Evolutionary conservation across 2,888 invertebrate species (phyloP).

Genomic region (Pteria penguin): DNA sequence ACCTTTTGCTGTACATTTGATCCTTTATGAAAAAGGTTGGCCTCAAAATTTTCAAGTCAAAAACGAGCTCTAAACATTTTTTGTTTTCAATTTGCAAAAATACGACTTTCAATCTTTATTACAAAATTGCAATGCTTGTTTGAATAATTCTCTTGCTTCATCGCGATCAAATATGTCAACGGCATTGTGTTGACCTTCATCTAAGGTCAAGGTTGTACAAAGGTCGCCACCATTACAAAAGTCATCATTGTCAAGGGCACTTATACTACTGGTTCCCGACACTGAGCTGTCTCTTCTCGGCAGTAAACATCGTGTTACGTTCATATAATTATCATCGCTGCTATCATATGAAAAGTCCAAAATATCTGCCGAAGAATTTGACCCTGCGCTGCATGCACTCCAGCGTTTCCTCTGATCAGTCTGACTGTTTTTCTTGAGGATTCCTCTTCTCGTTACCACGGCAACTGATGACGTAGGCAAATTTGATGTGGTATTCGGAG

Average conservation of each 20-base stretch:
- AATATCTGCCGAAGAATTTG: slow-evolving; percentile 77
- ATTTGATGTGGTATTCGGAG: not conserved
- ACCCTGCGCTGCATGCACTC: slow-evolving; percentile 74
- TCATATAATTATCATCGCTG: slow-evolving; percentile 58
- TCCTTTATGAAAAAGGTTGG: too few species aligned
- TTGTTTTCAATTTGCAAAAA: too few species aligned
- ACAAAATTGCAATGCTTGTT: slow-evolving; percentile 59
- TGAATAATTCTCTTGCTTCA: slow-evolving; percentile 57
- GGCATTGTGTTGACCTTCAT: slow-evolving; percentile 20
- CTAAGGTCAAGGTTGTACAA: slow-evolving; percentile 10
- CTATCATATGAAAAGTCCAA: slow-evolving; percentile 78
- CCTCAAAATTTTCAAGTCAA: too few species aligned
- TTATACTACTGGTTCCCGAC: slow-evolving; percentile 16
- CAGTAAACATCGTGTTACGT: slow-evolving; percentile 47
- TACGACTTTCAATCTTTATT: slow-evolving; percentile 43
- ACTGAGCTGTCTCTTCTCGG: slow-evolving; percentile 29
- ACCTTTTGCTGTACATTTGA: too few species aligned
- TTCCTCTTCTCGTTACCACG: slow-evolving; percentile 66
- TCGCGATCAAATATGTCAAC: slow-evolving; percentile 46
- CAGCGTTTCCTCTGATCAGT: slow-evolving; percentile 70
- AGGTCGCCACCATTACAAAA: slow-evolving; percentile 25
- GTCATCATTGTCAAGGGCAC: slow-evolving; percentile 19
- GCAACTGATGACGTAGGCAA: not conserved
- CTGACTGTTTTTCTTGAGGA: slow-evolving; percentile 63
- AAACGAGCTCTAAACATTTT: too few species aligned